phyloP scores from a whole-genome alignment of 2,888 invertebrate species.

The Sycophila texana region DNA sequence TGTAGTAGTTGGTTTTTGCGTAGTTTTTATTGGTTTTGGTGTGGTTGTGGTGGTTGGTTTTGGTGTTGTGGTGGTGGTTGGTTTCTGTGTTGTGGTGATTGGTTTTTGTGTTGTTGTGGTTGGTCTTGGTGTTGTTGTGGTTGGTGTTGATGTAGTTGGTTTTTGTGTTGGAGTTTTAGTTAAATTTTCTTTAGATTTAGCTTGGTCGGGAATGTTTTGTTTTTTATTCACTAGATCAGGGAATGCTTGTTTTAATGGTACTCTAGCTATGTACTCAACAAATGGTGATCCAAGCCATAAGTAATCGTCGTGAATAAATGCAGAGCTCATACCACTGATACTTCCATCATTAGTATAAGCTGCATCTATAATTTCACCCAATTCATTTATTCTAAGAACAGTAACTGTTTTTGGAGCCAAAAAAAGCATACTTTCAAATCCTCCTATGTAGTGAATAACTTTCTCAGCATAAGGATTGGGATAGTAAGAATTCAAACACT shows the following conservation, averaged over 20 bases:
- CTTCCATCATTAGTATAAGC: conserved; percentile 81
- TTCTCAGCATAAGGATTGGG: conserved; percentile 82
- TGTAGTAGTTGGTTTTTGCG: conserved; percentile 51
- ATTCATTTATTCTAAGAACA: conserved; percentile 80
- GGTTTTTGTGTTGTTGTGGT: conserved; percentile 41
- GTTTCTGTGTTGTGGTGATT: conserved; percentile 46
- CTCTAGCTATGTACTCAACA: conserved; percentile 81
- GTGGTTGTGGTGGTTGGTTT: conserved; percentile 57
- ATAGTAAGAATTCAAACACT: conserved; percentile 80
- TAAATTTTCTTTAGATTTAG: neutral
- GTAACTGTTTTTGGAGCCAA: conserved; percentile 65
- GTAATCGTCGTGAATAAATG: conserved; percentile 81
- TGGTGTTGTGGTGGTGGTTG: conserved; percentile 48
- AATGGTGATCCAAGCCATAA: conserved; percentile 84
- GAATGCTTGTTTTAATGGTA: conserved; percentile 78
- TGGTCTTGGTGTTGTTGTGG: conserved; percentile 49
- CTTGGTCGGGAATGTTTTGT: conserved; percentile 3
- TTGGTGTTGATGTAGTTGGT: conserved; percentile 3
- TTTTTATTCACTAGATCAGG: conserved; percentile 57
- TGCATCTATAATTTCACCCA: conserved; percentile 84
- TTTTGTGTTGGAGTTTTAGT: conserved; percentile 10
- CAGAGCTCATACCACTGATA: conserved; percentile 80
- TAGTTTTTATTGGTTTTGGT: conserved; percentile 53
- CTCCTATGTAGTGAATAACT: conserved; percentile 77
- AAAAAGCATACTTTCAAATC: conserved; percentile 60